These are phyloP conservation scores for Sesia apiformis DNA, from an alignment of 2,888 invertebrate species.

Conservation along the genomic window DNA sequence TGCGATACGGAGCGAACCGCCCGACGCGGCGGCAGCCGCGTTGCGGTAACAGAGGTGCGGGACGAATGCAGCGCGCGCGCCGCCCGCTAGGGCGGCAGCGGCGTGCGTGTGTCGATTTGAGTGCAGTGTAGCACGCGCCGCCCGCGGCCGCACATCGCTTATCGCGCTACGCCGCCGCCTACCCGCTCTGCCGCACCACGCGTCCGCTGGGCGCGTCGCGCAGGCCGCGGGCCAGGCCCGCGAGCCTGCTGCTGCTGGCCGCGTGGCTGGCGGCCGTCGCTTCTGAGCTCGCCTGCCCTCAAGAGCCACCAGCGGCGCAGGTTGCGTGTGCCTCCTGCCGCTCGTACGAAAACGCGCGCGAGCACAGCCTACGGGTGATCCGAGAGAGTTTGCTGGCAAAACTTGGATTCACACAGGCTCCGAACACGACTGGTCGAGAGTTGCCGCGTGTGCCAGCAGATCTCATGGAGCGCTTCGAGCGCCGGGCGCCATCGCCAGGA, in stretches of 20 bases:
- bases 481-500: slow-evolving; percentile 70
- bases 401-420: slow-evolving; percentile 76
- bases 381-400: slow-evolving; percentile 78
- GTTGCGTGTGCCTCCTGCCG: slow-evolving; percentile 71
- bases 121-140: slow-evolving; percentile 64
- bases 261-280: slow-evolving; percentile 64
- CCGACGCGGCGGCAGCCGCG: too few species aligned
- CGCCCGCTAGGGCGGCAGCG: slow-evolving; percentile 21
- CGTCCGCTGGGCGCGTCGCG: slow-evolving; percentile 72
- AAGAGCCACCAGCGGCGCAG: slow-evolving; percentile 40
- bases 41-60: slow-evolving; percentile 2
- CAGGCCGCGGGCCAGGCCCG: slow-evolving; percentile 75
- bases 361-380: slow-evolving; percentile 76
- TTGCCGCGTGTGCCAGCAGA: slow-evolving; percentile 74
- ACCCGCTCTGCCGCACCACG: slow-evolving; percentile 71
- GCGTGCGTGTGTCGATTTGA: slow-evolving; percentile 4
- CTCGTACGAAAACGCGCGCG: slow-evolving; percentile 72
- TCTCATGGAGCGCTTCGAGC: slow-evolving; percentile 66
- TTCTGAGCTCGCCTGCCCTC: slow-evolving; percentile 44
- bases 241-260: slow-evolving; percentile 72
- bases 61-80: slow-evolving; percentile 24
- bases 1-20: too few species aligned
- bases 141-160: slow-evolving; percentile 66
- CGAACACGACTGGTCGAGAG: slow-evolving; percentile 76
- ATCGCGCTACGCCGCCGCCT: slow-evolving; percentile 66